Evolutionary conservation across 2,113 vertebrate species (phyloP).

Genomic region (Fukomys damarensis): DNA sequence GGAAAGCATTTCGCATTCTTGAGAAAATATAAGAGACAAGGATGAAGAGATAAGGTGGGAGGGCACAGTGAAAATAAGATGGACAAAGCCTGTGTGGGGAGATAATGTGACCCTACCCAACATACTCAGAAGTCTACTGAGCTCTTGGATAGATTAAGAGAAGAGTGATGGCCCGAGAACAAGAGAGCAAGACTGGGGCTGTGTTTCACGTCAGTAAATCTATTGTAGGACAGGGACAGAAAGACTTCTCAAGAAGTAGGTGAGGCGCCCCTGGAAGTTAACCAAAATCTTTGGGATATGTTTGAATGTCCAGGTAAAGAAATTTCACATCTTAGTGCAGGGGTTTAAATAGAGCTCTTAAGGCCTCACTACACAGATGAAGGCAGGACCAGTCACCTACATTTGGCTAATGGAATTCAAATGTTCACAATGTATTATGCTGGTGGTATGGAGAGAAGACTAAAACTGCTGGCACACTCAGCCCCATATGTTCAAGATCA

Average conservation of each 20-base stretch:
- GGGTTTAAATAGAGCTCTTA: not conserved
- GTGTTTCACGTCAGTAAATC: slow-evolving; percentile 2
- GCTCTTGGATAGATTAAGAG: not conserved
- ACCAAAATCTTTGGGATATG: not conserved
- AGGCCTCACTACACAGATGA: not conserved
- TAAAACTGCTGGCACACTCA: not conserved
- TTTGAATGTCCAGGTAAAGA: slow-evolving; percentile 27
- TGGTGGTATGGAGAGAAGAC: not conserved
- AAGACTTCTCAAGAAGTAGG: not conserved
- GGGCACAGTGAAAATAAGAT: not conserved
- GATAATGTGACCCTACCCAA: not conserved
- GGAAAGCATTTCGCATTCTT: not conserved
- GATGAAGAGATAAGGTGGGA: not conserved
- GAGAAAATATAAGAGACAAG: not conserved
- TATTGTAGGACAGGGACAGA: not conserved
- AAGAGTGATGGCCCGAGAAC: not conserved
- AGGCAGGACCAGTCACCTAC: not conserved
- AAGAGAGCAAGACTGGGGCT: not conserved
- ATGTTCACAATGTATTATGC: not conserved
- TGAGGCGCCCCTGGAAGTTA: not conserved
- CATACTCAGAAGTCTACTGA: not conserved
- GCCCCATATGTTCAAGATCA: not conserved
- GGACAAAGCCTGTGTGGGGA: not conserved
- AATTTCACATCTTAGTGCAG: slow-evolving; percentile 32
- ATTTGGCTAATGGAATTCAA: slow-evolving; percentile 1